Conservation (phyloP, 2,888 invertebrate genomes). For the Drosophila atripex region DNA sequence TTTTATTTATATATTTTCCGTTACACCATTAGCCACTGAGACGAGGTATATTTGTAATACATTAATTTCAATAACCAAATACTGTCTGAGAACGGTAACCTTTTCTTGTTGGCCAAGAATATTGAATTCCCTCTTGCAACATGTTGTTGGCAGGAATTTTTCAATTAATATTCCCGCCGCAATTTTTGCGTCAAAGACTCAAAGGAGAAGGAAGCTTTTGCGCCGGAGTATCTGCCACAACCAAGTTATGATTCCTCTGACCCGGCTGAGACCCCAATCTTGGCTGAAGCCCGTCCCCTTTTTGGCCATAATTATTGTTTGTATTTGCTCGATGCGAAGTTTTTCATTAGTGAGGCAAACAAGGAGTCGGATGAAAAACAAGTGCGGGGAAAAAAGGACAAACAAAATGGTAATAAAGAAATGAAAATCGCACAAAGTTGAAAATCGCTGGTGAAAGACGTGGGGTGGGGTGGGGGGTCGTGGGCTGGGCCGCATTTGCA, state of each 20-base stretch:
- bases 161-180: conserved; percentile 54
- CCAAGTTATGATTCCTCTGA: conserved; percentile 34
- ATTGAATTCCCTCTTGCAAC: conserved; percentile 32
- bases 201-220: conserved; percentile 9
- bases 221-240: conserved; percentile 5
- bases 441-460: conserved; percentile 62
- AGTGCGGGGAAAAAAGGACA: not conserved
- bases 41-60: not conserved
- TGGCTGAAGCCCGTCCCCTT: not conserved
- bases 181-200: conserved; percentile 10
- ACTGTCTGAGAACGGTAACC: conserved; percentile 1
- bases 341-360: conserved; percentile 62
- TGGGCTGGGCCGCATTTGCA: conserved; percentile 40
- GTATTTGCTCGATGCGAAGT: conserved; percentile 45
- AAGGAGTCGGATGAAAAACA: conserved; percentile 7
- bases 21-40: not conserved
- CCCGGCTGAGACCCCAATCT: not conserved
- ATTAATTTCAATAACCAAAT: conserved; percentile 11
- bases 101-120: conserved; percentile 17
- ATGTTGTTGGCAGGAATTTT: conserved; percentile 53
- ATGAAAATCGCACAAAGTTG: conserved; percentile 60
- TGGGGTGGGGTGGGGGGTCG: conserved; percentile 9
- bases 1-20: not conserved
- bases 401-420: conserved; percentile 35
- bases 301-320: conserved; percentile 51